Conservation (phyloP, 1,140 invertebrate species). For the Apolygus lucorum region DNA sequence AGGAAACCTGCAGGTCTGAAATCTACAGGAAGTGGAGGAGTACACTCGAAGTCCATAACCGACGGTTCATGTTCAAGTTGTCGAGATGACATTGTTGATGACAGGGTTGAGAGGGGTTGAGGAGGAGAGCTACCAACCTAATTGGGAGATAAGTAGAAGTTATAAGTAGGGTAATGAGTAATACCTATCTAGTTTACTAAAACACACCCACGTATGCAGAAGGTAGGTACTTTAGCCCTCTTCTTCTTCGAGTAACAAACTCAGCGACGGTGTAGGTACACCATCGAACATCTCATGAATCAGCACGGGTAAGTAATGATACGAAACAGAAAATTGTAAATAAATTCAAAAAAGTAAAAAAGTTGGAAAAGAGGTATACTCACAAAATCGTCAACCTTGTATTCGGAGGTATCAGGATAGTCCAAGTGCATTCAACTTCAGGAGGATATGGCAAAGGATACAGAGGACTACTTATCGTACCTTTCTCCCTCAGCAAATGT, state of each 20-base stretch:
- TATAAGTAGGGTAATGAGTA: too few relatives aligned
- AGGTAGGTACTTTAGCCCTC: not conserved
- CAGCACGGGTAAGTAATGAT: not conserved
- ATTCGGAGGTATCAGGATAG: slow-evolving; percentile 22
- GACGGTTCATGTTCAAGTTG: too few relatives aligned
- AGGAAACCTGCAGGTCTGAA: too few relatives aligned
- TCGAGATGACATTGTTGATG: too few relatives aligned
- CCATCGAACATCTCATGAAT: not conserved
- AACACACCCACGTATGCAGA: too few relatives aligned
- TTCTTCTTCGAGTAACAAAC: not conserved
- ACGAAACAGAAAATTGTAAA: not conserved
- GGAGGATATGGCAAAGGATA: slow-evolving; percentile 26
- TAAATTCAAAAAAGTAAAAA: not conserved
- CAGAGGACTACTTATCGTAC: slow-evolving; percentile 28
- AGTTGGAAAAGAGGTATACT: slow-evolving; percentile 13
- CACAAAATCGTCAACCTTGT: slow-evolving; percentile 24
- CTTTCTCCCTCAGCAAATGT: slow-evolving; percentile 23
- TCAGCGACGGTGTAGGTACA: not conserved
- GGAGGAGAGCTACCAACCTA: too few relatives aligned
- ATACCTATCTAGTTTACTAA: too few relatives aligned
- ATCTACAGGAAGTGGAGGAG: too few relatives aligned
- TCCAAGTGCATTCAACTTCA: slow-evolving; percentile 28
- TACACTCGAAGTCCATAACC: too few relatives aligned
- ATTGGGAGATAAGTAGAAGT: too few relatives aligned
- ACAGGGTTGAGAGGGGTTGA: too few relatives aligned